Base-by-base conservation (phyloP, 2,113 vertebrate species). In the Clupea harengus region DNA sequence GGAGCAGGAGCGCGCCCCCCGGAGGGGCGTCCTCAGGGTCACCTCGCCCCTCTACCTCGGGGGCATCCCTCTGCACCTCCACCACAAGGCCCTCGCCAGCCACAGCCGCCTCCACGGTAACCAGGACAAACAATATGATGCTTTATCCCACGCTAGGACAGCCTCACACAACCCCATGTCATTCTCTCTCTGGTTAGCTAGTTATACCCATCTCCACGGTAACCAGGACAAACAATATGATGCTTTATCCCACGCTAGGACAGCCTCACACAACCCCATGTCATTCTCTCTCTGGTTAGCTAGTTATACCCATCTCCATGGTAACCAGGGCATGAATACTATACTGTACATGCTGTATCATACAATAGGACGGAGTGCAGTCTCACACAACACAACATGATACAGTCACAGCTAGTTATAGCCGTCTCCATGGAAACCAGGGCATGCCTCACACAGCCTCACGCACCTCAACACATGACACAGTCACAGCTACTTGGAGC, bases 11-110 rank as follows among this genome's bases (percentile, higher is more conserved):
- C 0, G 93, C 88, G 22, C 81, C 88, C 0, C 86, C 0, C 64
- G 85, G 84, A 85, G 90, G 90, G 80, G 92, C 32, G 82, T 81
- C 1, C 90, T 97, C 86, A 88, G 72, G 54, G 92, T 97, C 82
- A 94, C 95, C 83, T 97, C 97, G 1, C 93, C 96, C 0, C 28
- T 98, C 57, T 98, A 96, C 0, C 0, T 98, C 54, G 97, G 97
- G 49, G 97, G 97, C 2, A 89, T 96, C 49, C 97, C 97, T 22
- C 45, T 20, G 1, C 88, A 92, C n/a, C 90, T 98, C 45, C 10
- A 4, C 22, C 94, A 93, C 44, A 91, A 85, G 46, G 88, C 91
- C 28, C 94, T 94, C 54, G 88, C 88, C 88, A 90, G 91, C 0
- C 87, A 92, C 90, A 95, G 92, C 81, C 92, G 96, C 85, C 94